A percentile compares a stretch with the other conserved stretches of the same genome.
Conservation (phyloP, 1,140 invertebrate species). For the Drosophila ironensis region DNA sequence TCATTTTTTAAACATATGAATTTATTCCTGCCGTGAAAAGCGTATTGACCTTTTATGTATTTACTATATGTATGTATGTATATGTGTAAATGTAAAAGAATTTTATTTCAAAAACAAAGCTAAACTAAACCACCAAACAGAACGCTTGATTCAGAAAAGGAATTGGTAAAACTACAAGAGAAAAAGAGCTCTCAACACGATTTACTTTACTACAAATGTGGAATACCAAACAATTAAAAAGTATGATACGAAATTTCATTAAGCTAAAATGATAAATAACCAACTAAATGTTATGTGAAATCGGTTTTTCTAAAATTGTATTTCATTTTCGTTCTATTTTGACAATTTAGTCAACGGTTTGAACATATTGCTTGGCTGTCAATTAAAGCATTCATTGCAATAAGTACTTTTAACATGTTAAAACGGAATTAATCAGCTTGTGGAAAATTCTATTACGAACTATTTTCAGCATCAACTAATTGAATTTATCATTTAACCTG, state of each 20-base stretch:
- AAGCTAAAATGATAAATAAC: slow-evolving; percentile 1
- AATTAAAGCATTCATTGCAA: slow-evolving; percentile 21
- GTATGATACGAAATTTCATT: slow-evolving; percentile 14
- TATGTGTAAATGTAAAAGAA: slow-evolving; percentile 40
- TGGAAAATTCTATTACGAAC: slow-evolving; percentile 5
- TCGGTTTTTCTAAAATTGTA: not conserved
- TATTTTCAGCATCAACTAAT: slow-evolving; percentile 26
- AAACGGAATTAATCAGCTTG: slow-evolving; percentile 20
- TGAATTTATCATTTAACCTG: slow-evolving; percentile 30
- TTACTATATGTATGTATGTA: slow-evolving; percentile 47
- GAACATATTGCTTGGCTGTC: slow-evolving; percentile 11
- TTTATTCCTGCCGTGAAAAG: slow-evolving; percentile 76
- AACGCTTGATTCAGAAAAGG: slow-evolving; percentile 52
- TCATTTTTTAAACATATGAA: slow-evolving; percentile 68
- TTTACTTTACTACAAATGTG: slow-evolving; percentile 61
- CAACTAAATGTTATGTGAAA: not conserved
- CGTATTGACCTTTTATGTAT: slow-evolving; percentile 69
- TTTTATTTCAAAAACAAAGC: slow-evolving; percentile 52
- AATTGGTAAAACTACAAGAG: slow-evolving; percentile 60
- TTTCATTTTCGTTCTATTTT: not conserved
- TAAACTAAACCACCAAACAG: slow-evolving; percentile 70
- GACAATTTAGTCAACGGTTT: not conserved
- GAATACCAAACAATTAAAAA: slow-evolving; percentile 27
- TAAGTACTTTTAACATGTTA: slow-evolving; percentile 1
- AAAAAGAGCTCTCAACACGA: slow-evolving; percentile 46